phyloP scores from a whole-genome alignment of 2,797 vertebrate species.

The Anguilla marmorata region DNA sequence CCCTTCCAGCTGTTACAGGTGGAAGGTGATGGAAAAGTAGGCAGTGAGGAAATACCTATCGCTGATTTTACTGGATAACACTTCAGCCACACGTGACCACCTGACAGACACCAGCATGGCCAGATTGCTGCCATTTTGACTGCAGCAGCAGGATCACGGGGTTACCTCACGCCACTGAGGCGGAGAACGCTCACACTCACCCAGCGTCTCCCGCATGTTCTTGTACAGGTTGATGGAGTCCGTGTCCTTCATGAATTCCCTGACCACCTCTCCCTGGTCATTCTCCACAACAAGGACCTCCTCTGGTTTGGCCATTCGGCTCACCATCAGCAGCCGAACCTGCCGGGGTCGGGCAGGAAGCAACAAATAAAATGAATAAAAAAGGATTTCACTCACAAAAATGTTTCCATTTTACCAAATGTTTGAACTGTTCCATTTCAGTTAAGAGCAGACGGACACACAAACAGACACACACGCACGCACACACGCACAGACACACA shows the following conservation, averaged over 20 bases:
- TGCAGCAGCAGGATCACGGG: too few species aligned
- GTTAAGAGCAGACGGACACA: too few species aligned
- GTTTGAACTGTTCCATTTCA: background rate
- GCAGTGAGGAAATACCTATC: background rate
- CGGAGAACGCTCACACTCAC: constrained; percentile 63
- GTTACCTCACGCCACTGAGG: background rate
- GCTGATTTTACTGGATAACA: background rate
- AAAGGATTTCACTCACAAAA: too few species aligned
- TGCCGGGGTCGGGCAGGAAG: constrained; percentile 38
- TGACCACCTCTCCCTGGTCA: constrained; percentile 97
- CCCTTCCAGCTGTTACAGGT: background rate
- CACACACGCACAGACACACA: too few species aligned
- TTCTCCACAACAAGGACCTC: constrained; percentile 98
- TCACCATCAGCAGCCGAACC: constrained; percentile 98
- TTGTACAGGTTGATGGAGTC: constrained; percentile 99
- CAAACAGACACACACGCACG: too few species aligned
- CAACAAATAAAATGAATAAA: background rate
- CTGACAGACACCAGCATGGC: background rate
- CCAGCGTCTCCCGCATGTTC: constrained; percentile 98
- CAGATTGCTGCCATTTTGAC: too few species aligned
- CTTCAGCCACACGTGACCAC: background rate
- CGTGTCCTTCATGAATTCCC: constrained; percentile 99
- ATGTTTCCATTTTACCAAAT: background rate
- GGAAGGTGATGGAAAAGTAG: background rate
- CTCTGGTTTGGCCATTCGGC: constrained; percentile 97